Base-by-base conservation (phyloP, 1,140 invertebrate genomes). In the Papilio aristodemus region DNA sequence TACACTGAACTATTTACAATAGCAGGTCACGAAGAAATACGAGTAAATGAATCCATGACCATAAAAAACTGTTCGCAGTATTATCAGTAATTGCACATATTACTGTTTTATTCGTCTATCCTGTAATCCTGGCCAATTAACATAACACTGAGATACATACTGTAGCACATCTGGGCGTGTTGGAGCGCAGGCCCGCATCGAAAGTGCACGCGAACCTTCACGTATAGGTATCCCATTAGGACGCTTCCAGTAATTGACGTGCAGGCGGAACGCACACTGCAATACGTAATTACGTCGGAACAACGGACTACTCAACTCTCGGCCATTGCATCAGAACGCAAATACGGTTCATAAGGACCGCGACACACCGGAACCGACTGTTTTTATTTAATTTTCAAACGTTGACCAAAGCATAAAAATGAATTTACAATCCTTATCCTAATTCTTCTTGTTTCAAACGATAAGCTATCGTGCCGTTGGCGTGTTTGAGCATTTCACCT, bases 251-350 rank as follows among this genome's bases (percentile, higher is more conserved):
- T 74, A 71, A 64, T 64, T 64, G 62, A 64, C 62, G 62, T 25
- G 25, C 50, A 39, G 22, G 69, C 41, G 68, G 58, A 71, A 70
- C 67, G 59, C 71, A 70, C 73, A 74, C 73, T 76, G 69, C 63
- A 73, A 73, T 77, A 76, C 74, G 75, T 77, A 79, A 78, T 76
- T 76, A 69, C 74, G 72, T 80, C 76, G 72, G 70, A 67, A 73
- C 72, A 71, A 70, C 70, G 69, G 70, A 70, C 54, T 72, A 70
- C 70, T 74, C 54, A 64, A 1, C 13, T 8, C 11, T 43, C 39
- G 4, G 62, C 63, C 27, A 27, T 17, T 43, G 62, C 25, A 46
- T 69, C 73, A 69, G 67, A 67, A 69, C 63, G 57, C 62, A 68
- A 69, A 71, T 68, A 46, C 39, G 63, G 68, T 68, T 57, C 68